Evolutionary conservation across 2,113 vertebrate genomes (phyloP), one percentile per base, ranked within the genome.

Genomic region (Nesospiza acunhae): DNA sequence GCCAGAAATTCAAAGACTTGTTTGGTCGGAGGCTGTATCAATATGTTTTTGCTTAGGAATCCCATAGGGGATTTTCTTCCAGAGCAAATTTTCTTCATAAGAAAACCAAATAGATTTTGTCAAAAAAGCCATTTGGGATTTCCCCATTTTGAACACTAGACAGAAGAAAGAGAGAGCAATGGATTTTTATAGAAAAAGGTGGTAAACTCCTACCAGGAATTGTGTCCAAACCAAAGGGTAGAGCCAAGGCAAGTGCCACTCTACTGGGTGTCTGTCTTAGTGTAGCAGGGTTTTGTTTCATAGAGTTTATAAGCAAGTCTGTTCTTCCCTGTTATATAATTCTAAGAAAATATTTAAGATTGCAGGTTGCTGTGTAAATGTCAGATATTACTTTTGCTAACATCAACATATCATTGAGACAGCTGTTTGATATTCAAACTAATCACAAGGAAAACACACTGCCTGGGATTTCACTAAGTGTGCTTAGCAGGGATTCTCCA

Each of bases 381-480:
- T 75, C 91, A 89, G 68, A 21, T 80, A 73, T 41, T 68, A 41
- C 56, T 93, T 90, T 77, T 79, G 53, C 79, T 92, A 86, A 81
- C 84, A 80, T 58, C 67, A 79, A 66, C 47, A 77, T 62, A 62
- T 46, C 39, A 75, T 69, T 90, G 84, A 1, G 13, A 79, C 47
- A 91, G 70, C 44, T 93, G 60, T 91, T 95, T 90, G 59, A 59
- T 93, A 93, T 85, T 85, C 78, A 94, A 15, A 50, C 58, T 85
- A 93, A 77, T 86, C 82, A 93, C 35, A 74, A 83, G 81, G 33
- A 94, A 94, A 88, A 91, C 41, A 30, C 44, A 74, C 52, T 81
- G 59, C 64, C 55, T 28, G n/a, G 60, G 89, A 76, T 94, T 93
- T 80, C 64, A 59, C 72, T 85, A 52, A 72, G 28, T 52, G 55